Evolutionary conservation across 1,140 invertebrate species (phyloP).

Genomic region (Glomeris maerens): DNA sequence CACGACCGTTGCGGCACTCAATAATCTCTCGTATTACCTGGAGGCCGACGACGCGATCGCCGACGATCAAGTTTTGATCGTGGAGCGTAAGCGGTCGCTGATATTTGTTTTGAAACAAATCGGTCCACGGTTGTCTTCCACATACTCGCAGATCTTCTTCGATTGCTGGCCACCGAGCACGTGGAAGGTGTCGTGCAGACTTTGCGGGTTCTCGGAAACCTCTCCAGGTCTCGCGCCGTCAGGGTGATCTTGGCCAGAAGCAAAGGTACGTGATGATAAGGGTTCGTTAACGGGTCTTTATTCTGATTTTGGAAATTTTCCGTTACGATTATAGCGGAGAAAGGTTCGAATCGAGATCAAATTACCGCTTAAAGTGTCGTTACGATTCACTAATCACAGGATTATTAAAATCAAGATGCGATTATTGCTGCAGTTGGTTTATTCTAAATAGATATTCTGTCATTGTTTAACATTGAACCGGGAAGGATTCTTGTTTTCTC

Average conservation of each 20-base stretch:
- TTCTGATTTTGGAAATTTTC: not conserved
- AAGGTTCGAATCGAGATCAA: not conserved
- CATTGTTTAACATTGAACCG: no score
- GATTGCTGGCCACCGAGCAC: constrained; percentile 33
- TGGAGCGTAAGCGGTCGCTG: constrained; percentile 23
- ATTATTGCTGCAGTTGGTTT: not conserved
- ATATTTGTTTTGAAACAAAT: not conserved
- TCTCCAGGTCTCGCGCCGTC: constrained; percentile 43
- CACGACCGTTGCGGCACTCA: constrained; percentile 46
- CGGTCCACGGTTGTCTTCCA: not conserved
- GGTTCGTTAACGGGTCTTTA: not conserved
- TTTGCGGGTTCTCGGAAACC: constrained; percentile 48
- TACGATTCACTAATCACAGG: not conserved
- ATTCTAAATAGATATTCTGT: no score
- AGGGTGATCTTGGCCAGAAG: constrained; percentile 28
- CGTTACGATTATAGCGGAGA: not conserved
- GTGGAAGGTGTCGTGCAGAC: constrained; percentile 45
- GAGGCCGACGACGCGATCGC: constrained; percentile 21
- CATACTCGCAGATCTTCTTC: not conserved
- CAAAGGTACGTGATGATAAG: constrained; percentile 14
- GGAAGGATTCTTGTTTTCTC: no score
- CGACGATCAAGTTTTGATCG: constrained; percentile 23
- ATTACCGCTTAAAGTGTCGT: not conserved
- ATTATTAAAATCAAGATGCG: not conserved
- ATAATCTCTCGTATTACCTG: constrained; percentile 50